Conservation (phyloP, 2,888 invertebrate genomes). For the Acleris laterana region DNA sequence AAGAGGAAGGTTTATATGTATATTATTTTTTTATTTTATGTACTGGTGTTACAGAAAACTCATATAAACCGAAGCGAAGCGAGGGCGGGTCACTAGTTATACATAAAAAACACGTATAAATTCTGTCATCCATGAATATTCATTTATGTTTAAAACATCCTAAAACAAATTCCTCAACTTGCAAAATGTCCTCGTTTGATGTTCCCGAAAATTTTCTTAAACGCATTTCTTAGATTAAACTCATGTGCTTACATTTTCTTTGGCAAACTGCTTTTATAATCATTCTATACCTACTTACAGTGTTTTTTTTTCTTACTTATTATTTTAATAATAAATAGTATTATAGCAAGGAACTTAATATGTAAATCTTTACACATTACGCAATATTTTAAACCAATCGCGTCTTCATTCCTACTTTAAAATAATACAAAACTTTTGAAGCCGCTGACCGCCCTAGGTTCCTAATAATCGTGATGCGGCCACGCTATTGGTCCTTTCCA, state of each 20-base stretch:
- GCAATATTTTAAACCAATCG: no score
- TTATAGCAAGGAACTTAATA: no score
- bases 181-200: conserved; percentile 12
- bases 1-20: no score
- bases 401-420: background rate
- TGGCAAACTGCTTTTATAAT: background rate
- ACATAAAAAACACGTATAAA: no score
- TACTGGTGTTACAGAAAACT: no score
- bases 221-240: conserved; percentile 20
- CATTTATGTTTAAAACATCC: background rate
- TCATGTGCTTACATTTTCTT: background rate
- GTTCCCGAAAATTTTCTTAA: conserved; percentile 11
- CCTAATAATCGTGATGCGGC: conserved; percentile 42
- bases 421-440: conserved; percentile 46
- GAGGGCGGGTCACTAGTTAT: no score
- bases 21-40: no score
- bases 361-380: no score
- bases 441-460: conserved; percentile 44
- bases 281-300: background rate
- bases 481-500: conserved; percentile 51
- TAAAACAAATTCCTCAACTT: conserved; percentile 3
- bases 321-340: no score
- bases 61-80: no score
- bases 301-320: no score
- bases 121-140: no score